Evolutionary conservation across 2,113 vertebrate genomes (phyloP).

Genomic region (Elgaria multicarinata): DNA sequence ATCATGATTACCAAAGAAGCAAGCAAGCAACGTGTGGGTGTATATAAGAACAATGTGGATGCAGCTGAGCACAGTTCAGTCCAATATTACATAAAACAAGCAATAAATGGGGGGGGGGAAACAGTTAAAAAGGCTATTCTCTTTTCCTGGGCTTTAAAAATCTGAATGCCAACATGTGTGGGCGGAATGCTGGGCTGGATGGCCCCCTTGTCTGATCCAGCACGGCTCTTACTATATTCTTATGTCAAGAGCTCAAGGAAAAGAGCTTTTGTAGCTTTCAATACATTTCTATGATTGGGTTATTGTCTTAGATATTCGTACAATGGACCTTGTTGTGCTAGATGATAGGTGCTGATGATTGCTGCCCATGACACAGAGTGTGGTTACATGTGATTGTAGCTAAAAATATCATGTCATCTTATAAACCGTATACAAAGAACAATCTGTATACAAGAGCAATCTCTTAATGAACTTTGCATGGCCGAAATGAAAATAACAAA

Average conservation of each 20-base stretch:
- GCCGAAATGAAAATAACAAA: slow-evolving; percentile 17
- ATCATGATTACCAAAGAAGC: not conserved
- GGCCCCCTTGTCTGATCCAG: too few species aligned
- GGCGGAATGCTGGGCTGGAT: too few species aligned
- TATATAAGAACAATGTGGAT: not conserved
- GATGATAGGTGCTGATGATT: slow-evolving; percentile 17
- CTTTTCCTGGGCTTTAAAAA: slow-evolving; percentile 49
- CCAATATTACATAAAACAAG: rapidly evolving
- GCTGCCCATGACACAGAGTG: not conserved
- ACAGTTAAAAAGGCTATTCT: not conserved
- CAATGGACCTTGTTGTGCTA: not conserved
- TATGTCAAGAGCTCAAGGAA: slow-evolving; percentile 57
- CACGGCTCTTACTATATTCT: too few species aligned
- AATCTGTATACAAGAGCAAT: slow-evolving; percentile 3
- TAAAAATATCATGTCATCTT: slow-evolving; percentile 16
- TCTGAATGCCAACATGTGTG: slow-evolving; percentile 48
- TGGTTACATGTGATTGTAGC: slow-evolving; percentile 26
- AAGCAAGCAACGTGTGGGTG: too few species aligned
- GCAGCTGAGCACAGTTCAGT: rapidly evolving
- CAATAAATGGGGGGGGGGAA: slow-evolving; percentile 27
- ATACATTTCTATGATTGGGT: slow-evolving; percentile 41
- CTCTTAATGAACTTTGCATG: slow-evolving; percentile 48
- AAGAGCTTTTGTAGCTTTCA: not conserved
- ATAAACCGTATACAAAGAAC: slow-evolving; percentile 10
- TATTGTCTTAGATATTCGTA: slow-evolving; percentile 35